A percentile compares a stretch with the other conserved stretches of the same genome.
Evolutionary conservation across 2,888 invertebrate species (phyloP).

Genomic region (Sinhomidia bicolor): DNA sequence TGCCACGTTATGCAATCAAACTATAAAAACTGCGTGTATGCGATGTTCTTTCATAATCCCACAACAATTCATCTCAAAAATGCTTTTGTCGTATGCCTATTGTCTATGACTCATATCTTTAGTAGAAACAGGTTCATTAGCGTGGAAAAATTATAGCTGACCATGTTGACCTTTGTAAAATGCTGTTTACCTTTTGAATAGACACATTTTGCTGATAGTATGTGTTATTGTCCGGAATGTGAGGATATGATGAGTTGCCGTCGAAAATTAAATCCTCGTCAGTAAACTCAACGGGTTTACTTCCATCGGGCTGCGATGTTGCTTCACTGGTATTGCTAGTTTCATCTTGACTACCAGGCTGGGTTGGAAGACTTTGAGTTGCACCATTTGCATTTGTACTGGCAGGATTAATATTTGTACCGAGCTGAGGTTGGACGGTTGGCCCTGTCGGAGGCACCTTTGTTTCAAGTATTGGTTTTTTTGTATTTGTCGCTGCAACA

Average conservation of each 20-base stretch:
- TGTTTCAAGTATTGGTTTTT: slow-evolving; percentile 58
- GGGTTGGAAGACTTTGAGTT: slow-evolving; percentile 60
- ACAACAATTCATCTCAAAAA: no score
- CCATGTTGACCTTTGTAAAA: neutral
- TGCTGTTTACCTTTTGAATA: slow-evolving; percentile 35
- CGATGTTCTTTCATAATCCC: no score
- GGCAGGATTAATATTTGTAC: neutral
- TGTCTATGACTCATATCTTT: neutral
- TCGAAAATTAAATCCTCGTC: slow-evolving; percentile 52
- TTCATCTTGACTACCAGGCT: slow-evolving; percentile 16
- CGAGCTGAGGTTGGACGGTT: slow-evolving; percentile 40
- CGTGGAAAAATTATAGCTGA: neutral
- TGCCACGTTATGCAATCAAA: neutral
- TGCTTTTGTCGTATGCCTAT: no score
- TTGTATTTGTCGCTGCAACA: slow-evolving; percentile 22
- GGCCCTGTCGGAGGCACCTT: slow-evolving; percentile 26
- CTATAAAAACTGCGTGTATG: no score
- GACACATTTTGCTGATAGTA: slow-evolving; percentile 60
- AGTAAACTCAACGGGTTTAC: slow-evolving; percentile 18
- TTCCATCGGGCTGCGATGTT: slow-evolving; percentile 2
- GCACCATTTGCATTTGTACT: slow-evolving; percentile 57
- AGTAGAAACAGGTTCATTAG: neutral
- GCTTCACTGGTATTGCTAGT: slow-evolving; percentile 7
- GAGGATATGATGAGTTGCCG: slow-evolving; percentile 62
- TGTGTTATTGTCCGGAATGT: slow-evolving; percentile 41